Conservation (phyloP, 2,888 invertebrate genomes). For the Osmoderma eremita region DNA sequence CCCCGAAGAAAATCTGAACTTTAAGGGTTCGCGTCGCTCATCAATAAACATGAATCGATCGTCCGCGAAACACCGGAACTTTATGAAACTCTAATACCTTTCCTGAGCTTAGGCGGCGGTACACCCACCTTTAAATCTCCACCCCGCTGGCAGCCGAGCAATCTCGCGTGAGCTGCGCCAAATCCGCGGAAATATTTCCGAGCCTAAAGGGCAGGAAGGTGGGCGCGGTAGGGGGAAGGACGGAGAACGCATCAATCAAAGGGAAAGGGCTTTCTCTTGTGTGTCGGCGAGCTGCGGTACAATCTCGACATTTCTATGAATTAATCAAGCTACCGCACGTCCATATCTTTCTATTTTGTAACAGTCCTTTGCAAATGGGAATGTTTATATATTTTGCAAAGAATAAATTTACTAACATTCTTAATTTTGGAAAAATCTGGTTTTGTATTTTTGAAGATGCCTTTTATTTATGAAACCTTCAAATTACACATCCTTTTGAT, state of each 20-base stretch:
- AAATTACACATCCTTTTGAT: no score
- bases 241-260: slow-evolving; percentile 33
- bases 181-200: slow-evolving; percentile 26
- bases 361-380: no score
- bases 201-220: background rate
- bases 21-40: slow-evolving; percentile 6
- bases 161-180: slow-evolving; percentile 18
- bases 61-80: slow-evolving; percentile 20
- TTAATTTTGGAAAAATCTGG: no score
- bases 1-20: slow-evolving; percentile 11
- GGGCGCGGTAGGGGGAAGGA: background rate
- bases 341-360: no score
- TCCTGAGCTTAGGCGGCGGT: background rate
- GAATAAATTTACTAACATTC: no score
- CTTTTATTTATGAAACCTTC: no score
- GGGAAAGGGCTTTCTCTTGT: slow-evolving; percentile 28
- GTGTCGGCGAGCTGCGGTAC: background rate
- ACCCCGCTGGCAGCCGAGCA: background rate
- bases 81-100: slow-evolving; percentile 35
- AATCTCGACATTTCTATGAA: no score
- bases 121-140: slow-evolving; percentile 2
- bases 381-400: no score
- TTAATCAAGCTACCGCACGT: no score
- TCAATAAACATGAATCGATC: slow-evolving; percentile 31
- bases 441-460: no score